These are phyloP conservation scores for Pseudochirops corinnae DNA, from an alignment of 2,797 vertebrate species.

Conservation along the genomic window DNA sequence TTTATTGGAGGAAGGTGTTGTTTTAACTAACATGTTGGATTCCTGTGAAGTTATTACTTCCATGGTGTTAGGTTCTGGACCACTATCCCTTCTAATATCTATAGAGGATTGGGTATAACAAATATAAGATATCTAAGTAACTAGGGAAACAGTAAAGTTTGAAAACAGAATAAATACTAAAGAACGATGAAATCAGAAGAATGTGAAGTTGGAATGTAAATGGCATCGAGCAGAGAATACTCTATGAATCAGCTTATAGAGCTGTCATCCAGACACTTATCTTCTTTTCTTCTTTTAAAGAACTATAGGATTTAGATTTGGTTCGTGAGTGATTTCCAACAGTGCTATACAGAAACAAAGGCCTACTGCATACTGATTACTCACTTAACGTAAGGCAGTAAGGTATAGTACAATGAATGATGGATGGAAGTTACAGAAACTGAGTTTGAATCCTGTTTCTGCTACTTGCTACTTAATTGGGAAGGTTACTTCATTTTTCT, in stretches of 20 bases:
- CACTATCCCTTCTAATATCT: constrained; percentile 23
- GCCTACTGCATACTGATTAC: neutral
- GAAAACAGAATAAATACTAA: constrained; percentile 55
- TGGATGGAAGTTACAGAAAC: neutral
- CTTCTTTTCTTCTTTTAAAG: neutral
- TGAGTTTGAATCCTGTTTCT: neutral
- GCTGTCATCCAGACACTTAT: neutral
- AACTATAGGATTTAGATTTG: neutral
- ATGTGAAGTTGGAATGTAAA: constrained; percentile 43
- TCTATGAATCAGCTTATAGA: neutral
- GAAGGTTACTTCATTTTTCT: neutral
- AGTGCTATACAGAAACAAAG: neutral
- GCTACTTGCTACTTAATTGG: neutral
- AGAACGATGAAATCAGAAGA: constrained; percentile 43
- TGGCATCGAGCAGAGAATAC: neutral
- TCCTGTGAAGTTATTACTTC: constrained; percentile 60
- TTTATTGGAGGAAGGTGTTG: constrained; percentile 67
- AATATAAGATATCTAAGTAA: constrained; percentile 63
- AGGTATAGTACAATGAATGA: neutral
- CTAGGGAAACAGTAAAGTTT: constrained; percentile 67
- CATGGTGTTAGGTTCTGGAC: constrained; percentile 52
- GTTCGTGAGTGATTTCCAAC: constrained; percentile 43
- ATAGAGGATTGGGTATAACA: constrained; percentile 35
- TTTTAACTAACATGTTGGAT: constrained; percentile 47
- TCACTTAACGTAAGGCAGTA: neutral